These are phyloP conservation scores for Andrena bicolor DNA, from an alignment of 2,888 invertebrate species.

Conservation along the genomic window DNA sequence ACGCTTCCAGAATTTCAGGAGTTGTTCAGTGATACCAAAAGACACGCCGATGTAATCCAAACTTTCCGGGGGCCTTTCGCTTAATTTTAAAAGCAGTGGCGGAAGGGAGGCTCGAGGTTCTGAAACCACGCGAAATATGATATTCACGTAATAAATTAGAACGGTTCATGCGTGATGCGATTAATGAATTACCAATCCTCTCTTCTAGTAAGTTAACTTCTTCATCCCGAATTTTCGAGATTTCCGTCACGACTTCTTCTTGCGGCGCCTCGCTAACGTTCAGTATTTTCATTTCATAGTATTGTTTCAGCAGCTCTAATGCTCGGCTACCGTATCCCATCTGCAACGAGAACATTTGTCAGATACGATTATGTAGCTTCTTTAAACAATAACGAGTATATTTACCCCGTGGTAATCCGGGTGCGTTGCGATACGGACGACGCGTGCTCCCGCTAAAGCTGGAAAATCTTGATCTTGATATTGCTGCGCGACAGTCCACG, in stretches of 20 bases:
- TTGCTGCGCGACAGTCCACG: constrained; percentile 99
- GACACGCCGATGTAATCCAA: constrained; percentile 98
- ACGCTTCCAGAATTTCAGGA: constrained; percentile 98
- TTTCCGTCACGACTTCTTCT: constrained; percentile 81
- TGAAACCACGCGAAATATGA: constrained; percentile 35
- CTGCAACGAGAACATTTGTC: constrained; percentile 84
- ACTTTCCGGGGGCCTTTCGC: constrained; percentile 93
- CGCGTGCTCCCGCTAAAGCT: constrained; percentile 93
- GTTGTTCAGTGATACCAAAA: constrained; percentile 94
- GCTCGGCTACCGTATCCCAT: constrained; percentile 99
- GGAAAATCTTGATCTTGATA: constrained; percentile 98
- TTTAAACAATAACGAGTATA: constrained; percentile 47
- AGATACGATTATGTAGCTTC: constrained; percentile 20
- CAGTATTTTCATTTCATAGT: constrained; percentile 94
- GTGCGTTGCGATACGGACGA: constrained; percentile 99
- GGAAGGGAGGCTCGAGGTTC: constrained; percentile 93
- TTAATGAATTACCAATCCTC: constrained; percentile 86
- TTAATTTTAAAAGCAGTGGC: constrained; percentile 94
- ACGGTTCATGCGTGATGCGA: not conserved
- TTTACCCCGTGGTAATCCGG: constrained; percentile 96
- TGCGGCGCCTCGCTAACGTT: constrained; percentile 88
- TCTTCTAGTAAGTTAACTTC: constrained; percentile 90
- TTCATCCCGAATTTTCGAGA: constrained; percentile 87
- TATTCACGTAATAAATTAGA: not conserved
- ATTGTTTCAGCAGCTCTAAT: constrained; percentile 92